Evolutionary conservation across 2,888 invertebrate species (phyloP).

Genomic region (Alentia gelatinosa): DNA sequence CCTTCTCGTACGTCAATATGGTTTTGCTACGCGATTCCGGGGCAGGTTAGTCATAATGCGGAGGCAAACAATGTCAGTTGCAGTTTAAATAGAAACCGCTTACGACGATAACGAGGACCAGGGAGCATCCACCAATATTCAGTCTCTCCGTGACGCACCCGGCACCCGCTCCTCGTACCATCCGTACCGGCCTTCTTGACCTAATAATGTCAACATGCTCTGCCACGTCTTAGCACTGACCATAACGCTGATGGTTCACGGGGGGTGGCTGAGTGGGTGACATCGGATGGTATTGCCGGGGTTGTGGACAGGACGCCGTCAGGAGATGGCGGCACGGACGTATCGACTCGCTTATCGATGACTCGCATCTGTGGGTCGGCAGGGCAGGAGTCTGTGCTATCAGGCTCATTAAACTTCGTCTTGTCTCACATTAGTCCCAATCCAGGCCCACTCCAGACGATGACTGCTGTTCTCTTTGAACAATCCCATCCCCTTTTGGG

Average conservation of each 20-base stretch:
- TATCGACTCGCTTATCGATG: not conserved
- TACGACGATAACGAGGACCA: not conserved
- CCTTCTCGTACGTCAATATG: not conserved
- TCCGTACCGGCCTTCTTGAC: no score
- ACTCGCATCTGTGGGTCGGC: not conserved
- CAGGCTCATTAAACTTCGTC: not conserved
- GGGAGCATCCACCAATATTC: not conserved
- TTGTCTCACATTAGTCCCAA: not conserved
- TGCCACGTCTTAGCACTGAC: no score
- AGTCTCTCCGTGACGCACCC: no score
- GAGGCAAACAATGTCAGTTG: not conserved
- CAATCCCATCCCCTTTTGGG: no score
- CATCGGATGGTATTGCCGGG: no score
- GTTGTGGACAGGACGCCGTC: not conserved
- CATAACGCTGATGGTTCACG: no score
- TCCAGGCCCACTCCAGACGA: no score
- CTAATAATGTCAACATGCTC: no score
- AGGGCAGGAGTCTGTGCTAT: not conserved
- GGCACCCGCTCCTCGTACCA: no score
- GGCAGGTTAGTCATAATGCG: not conserved
- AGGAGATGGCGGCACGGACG: not conserved
- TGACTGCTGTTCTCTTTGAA: no score
- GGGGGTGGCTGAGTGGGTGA: no score
- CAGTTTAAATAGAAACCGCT: not conserved
- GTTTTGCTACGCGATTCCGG: no score